Conservation (phyloP, 2,888 invertebrate species). For the Epinotia demarniana region DNA sequence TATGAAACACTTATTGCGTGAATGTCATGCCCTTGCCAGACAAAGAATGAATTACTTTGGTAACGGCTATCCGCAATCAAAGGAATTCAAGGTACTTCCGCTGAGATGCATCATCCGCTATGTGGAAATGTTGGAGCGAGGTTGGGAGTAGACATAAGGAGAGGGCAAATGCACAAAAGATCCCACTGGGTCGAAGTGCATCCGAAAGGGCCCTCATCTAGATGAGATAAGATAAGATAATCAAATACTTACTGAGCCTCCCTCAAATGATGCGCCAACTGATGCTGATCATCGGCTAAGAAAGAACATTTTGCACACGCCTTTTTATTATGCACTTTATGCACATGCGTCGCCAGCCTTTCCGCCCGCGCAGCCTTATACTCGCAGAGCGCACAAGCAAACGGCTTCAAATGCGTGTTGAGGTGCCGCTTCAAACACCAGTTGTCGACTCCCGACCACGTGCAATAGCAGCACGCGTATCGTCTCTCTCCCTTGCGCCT, state of each 20-base stretch:
- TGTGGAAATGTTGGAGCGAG: no score
- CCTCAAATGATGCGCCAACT: constrained; percentile 91
- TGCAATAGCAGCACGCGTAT: constrained; percentile 94
- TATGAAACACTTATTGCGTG: no score
- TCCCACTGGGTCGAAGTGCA: no score
- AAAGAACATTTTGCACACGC: constrained; percentile 95
- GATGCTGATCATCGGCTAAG: constrained; percentile 92
- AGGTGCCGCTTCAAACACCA: constrained; percentile 97
- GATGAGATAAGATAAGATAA: no score
- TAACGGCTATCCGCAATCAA: no score
- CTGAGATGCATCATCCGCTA: no score
- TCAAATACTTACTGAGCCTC: constrained; percentile 88
- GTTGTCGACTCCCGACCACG: constrained; percentile 97
- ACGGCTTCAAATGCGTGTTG: constrained; percentile 96
- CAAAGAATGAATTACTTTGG: no score
- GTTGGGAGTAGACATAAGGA: no score
- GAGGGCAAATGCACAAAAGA: no score
- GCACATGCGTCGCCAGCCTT: constrained; percentile 94
- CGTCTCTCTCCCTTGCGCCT: constrained; percentile 88
- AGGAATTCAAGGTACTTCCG: no score
- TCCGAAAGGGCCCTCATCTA: no score
- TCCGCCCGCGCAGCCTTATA: constrained; percentile 97
- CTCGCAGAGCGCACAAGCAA: constrained; percentile 95
- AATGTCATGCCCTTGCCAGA: no score
- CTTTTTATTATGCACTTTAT: constrained; percentile 96